Conservation (phyloP, 2,888 invertebrate species). For the Chaetogeoica ovagalla region DNA sequence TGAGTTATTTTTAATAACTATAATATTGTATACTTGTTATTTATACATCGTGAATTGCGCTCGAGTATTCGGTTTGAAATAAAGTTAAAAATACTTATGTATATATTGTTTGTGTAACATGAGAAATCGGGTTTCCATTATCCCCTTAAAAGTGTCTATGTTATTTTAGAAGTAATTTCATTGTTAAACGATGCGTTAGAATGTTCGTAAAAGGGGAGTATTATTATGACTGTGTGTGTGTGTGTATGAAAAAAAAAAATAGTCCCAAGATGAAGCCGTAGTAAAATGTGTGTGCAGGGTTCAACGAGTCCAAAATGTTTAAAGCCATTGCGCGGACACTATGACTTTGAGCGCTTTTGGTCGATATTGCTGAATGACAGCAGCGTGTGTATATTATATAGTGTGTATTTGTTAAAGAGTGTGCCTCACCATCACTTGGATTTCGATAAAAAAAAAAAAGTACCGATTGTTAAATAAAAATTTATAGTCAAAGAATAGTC, state of each 20-base stretch:
- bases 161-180: conserved; percentile 51
- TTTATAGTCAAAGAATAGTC: neutral
- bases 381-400: neutral
- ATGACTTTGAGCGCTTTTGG: conserved; percentile 21
- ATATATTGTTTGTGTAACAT: conserved; percentile 25
- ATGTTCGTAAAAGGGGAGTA: conserved; percentile 39
- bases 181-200: conserved; percentile 50
- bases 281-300: conserved; percentile 20
- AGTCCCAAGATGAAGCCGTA: conserved; percentile 30
- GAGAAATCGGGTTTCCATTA: conserved; percentile 24
- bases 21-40: neutral
- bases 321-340: conserved; percentile 8
- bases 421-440: neutral
- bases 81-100: conserved; percentile 23
- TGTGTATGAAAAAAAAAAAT: conserved; percentile 10
- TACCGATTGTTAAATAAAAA: neutral
- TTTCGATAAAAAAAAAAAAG: conserved; percentile 2
- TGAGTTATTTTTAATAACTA: neutral
- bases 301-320: conserved; percentile 34
- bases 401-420: conserved; percentile 11
- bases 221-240: conserved; percentile 19
- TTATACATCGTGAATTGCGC: neutral
- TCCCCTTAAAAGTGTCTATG: conserved; percentile 41
- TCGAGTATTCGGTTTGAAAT: conserved; percentile 31
- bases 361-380: conserved; percentile 42